Base-by-base conservation (phyloP, 2,888 invertebrate genomes). In the Pasiphila rectangulata region DNA sequence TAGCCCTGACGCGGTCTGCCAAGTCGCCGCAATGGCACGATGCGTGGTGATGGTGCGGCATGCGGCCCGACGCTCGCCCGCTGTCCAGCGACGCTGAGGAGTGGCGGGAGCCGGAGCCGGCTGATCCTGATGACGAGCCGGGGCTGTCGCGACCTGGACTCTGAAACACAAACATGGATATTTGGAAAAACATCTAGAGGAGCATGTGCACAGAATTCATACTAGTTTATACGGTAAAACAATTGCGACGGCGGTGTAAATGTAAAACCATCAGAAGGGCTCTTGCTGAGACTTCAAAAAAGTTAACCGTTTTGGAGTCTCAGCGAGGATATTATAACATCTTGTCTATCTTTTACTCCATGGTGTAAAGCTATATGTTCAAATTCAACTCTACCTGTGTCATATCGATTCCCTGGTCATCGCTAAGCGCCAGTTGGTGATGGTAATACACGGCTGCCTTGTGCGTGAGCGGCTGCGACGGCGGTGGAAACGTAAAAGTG, bases 121-220 rank as follows among this genome's bases (percentile, higher is more conserved):
- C 94, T 16, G 95, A 95, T 4, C 96, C 96, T 43, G 96, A 94
- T 9, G 96, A 96, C 0, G 94, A 94, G 7, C 96, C 96, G 7
- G 97, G 96, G 73, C 96, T 96, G 83, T 97, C 96, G 50, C 97
- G 92, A n/a, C 97, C 97, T 29, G 97, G 96, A 67, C 96, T 96
- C 92, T 94, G 86, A n/a, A 65, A 65, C 5, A 17, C 17, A 1
- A 4, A 4, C 0, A 30, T 1, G 4, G 7, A 27, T 13, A 13
- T 3, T 27, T 7, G 13, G 27, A 13, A 3, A 27, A 27, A 13
- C 27, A n/a, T n/a, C n/a, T n/a, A n/a, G n/a, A n/a, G n/a, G n/a
- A n/a, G n/a, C n/a, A n/a, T n/a, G n/a, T n/a, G n/a, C n/a, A n/a
- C n/a, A n/a, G n/a, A n/a, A n/a, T n/a, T n/a, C n/a, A n/a, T n/a